A percentile compares a stretch with the other conserved stretches of the same genome.
These are phyloP conservation scores for human DNA, from an alignment of 2,113 vertebrate genomes.

Conservation along the genomic window DNA sequence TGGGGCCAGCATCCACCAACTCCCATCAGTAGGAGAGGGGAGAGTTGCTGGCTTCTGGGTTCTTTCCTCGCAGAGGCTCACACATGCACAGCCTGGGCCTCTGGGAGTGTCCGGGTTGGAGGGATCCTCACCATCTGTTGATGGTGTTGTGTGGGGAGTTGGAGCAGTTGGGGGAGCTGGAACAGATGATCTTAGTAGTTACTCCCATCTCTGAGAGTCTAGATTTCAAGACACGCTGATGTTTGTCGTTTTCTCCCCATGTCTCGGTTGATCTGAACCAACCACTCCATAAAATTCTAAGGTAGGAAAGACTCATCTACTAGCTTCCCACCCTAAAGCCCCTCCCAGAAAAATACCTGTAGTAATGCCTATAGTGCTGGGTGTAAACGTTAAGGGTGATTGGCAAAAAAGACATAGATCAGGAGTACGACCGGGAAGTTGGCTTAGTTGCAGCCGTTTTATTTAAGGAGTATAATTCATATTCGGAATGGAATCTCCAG, in stretches of 20 bases:
- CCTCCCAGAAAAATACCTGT: neutral
- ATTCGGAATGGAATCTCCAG: constrained; percentile 8
- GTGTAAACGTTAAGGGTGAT: neutral
- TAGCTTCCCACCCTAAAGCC: neutral
- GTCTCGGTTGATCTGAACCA: constrained; percentile 7
- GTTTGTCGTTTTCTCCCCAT: neutral
- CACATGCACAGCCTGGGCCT: neutral
- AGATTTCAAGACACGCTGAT: neutral
- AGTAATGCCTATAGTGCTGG: neutral
- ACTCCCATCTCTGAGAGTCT: neutral
- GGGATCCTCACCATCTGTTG: neutral
- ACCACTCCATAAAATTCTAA: neutral
- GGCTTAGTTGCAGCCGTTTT: neutral
- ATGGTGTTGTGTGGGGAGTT: neutral
- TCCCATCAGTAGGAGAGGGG: neutral
- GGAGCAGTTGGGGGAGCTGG: neutral
- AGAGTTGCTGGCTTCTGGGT: neutral
- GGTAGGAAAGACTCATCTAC: neutral
- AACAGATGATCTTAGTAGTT: neutral
- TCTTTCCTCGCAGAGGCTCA: neutral
- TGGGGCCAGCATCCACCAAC: neutral
- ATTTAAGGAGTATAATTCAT: constrained; percentile 35
- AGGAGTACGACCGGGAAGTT: neutral
- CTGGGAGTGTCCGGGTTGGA: neutral
- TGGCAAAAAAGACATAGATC: neutral